Evolutionary conservation across 2,888 invertebrate genomes (phyloP).

Genomic region (Tachina lurida): DNA sequence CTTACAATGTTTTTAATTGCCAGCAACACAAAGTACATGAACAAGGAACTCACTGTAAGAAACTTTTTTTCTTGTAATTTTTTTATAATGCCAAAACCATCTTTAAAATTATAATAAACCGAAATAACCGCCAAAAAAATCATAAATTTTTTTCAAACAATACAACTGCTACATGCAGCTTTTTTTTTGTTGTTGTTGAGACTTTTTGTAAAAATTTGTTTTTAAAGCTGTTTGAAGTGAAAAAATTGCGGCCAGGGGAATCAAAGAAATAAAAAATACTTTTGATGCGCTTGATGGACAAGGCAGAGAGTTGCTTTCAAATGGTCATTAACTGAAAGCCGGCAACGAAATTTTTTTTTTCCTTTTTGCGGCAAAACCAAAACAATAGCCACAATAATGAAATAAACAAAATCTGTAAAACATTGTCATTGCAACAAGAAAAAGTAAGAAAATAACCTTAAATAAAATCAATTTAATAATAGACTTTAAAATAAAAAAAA

Average conservation of each 20-base stretch:
- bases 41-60: slow-evolving; percentile 29
- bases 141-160: background rate
- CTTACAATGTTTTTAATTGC: slow-evolving; percentile 50
- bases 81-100: slow-evolving; percentile 33
- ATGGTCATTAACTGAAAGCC: slow-evolving; percentile 79
- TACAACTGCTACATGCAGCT: slow-evolving; percentile 6
- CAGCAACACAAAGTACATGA: slow-evolving; percentile 2
- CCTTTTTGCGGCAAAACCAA: background rate
- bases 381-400: slow-evolving; percentile 74
- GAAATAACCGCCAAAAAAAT: slow-evolving; percentile 16
- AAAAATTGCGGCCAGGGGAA: background rate
- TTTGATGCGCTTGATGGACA: slow-evolving; percentile 15
- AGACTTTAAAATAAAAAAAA: slow-evolving; percentile 2
- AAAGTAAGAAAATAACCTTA: slow-evolving; percentile 27
- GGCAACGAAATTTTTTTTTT: background rate
- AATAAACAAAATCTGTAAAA: slow-evolving; percentile 43
- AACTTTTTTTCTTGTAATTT: background rate
- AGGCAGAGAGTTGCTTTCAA: slow-evolving; percentile 48
- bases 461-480: slow-evolving; percentile 37
- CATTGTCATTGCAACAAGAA: slow-evolving; percentile 50
- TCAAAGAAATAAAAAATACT: background rate
- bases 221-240: background rate
- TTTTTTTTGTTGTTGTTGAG: background rate
- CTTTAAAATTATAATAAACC: slow-evolving; percentile 39
- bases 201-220: background rate